Base-by-base conservation (phyloP, 2,888 invertebrate genomes). In the Allacma fusca region DNA sequence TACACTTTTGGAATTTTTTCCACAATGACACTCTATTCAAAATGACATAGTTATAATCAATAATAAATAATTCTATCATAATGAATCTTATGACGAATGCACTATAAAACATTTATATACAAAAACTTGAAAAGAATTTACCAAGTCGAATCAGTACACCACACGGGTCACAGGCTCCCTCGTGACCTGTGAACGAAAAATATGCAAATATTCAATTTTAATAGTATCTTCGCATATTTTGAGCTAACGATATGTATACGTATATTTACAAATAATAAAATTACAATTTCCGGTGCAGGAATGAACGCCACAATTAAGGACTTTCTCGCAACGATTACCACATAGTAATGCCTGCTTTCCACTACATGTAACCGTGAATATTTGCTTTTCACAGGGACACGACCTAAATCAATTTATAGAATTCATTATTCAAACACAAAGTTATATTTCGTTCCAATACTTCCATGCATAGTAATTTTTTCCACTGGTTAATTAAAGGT, bases 371-470 rank as follows among this genome's bases (percentile, higher is more conserved):
- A 94, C 90, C 0, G 90, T 88, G 83, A 90, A 90, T 1, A 89
- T 89, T 29, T 92, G 93, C 69, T 90, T 90, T 0, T 93, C 93
- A 85, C 96, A 96, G 1, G 93, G 93, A 84, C 96, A 96, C 81
- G 89, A 87, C 79, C 92, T 91, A 82, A 82, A 86, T 50, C 80
- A 68, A 50, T 64, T 2, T 4, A 50, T 9, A 50, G 50, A 57
- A 71, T n/a, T 34, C 19, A 44, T 29, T 57, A 57, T 72, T 70
- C 1, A 43, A n/a, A 40, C 19, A 21, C 23, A 19, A 62, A 24
- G 26, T 50, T n/a, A n/a, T n/a, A n/a, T n/a, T n/a, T n/a, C n/a
- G n/a, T n/a, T n/a, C n/a, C n/a, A n/a, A n/a, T n/a, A n/a, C n/a
- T n/a, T n/a, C n/a, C n/a, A n/a, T n/a, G n/a, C n/a, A n/a, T n/a